Conservation (phyloP, 1,140 invertebrate species). For the Matsumurasca onukii region DNA sequence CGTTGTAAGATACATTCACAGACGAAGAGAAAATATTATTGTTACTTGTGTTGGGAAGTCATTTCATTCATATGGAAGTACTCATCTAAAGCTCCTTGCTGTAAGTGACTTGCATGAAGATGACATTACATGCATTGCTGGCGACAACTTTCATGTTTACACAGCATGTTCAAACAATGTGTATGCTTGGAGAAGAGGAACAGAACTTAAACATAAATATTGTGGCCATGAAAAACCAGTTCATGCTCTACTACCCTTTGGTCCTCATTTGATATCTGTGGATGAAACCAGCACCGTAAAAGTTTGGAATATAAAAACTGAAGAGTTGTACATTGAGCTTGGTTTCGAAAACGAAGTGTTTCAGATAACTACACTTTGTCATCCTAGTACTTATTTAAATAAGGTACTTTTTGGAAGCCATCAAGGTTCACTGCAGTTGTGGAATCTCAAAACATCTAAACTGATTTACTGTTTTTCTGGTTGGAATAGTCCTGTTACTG, state of each 20-base stretch:
- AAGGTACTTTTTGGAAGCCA: constrained; percentile 91
- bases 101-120: constrained; percentile 78
- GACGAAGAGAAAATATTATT: constrained; percentile 83
- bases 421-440: constrained; percentile 85
- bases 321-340: constrained; percentile 65
- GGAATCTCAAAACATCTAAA: constrained; percentile 84
- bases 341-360: constrained; percentile 73
- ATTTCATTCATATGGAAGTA: constrained; percentile 89
- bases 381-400: constrained; percentile 92
- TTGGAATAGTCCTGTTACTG: constrained; percentile 69
- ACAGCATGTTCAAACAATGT: constrained; percentile 76
- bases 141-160: constrained; percentile 80
- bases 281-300: constrained; percentile 76
- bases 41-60: constrained; percentile 86
- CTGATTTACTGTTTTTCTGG: constrained; percentile 80
- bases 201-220: constrained; percentile 81
- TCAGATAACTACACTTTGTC: constrained; percentile 74
- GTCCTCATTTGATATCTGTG: constrained; percentile 79
- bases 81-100: constrained; percentile 78
- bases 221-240: constrained; percentile 72
- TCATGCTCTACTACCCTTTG: constrained; percentile 83
- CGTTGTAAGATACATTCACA: constrained; percentile 79
- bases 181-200: constrained; percentile 85
- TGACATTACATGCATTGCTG: constrained; percentile 80
- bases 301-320: constrained; percentile 83